Evolutionary conservation across 2,888 invertebrate genomes (phyloP).

Genomic region (Aleiodes testaceus): DNA sequence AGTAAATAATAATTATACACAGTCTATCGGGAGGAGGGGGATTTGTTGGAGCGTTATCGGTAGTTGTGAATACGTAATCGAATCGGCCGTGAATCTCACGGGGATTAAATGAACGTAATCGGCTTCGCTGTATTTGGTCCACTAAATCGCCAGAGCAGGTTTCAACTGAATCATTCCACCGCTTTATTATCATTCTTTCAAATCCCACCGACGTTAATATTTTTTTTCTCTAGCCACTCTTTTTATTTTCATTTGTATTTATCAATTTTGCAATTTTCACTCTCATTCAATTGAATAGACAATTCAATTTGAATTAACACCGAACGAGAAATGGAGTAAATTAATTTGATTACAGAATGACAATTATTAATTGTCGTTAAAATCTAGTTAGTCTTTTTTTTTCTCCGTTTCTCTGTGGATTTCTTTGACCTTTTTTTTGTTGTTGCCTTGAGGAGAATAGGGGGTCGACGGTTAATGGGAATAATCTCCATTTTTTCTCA

Average conservation of each 20-base stretch:
- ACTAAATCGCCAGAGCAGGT: conserved; percentile 46
- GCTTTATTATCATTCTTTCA: conserved; percentile 1
- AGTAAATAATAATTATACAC: conserved; percentile 37
- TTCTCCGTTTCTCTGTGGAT: too few species aligned
- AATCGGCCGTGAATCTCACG: conserved; percentile 54
- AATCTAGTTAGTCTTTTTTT: too few species aligned
- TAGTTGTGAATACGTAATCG: conserved; percentile 55
- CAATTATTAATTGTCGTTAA: too few species aligned
- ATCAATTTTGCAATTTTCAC: conserved; percentile 6
- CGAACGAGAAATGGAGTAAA: too few species aligned
- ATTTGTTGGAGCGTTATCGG: conserved; percentile 49
- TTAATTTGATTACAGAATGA: too few species aligned
- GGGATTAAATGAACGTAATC: conserved; percentile 55
- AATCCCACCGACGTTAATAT: background rate
- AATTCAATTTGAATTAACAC: too few species aligned
- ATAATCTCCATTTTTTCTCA: background rate
- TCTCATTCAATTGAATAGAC: too few species aligned
- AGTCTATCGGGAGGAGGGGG: conserved; percentile 14
- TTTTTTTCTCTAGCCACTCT: conserved; percentile 19
- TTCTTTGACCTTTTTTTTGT: too few species aligned
- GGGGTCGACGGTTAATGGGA: background rate
- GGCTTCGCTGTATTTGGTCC: conserved; percentile 52
- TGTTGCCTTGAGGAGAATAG: background rate
- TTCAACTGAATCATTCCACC: conserved; percentile 31
- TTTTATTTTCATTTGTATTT: background rate